phyloP scores from a whole-genome alignment of 2,797 vertebrate species.

The Galaxias olidus region DNA sequence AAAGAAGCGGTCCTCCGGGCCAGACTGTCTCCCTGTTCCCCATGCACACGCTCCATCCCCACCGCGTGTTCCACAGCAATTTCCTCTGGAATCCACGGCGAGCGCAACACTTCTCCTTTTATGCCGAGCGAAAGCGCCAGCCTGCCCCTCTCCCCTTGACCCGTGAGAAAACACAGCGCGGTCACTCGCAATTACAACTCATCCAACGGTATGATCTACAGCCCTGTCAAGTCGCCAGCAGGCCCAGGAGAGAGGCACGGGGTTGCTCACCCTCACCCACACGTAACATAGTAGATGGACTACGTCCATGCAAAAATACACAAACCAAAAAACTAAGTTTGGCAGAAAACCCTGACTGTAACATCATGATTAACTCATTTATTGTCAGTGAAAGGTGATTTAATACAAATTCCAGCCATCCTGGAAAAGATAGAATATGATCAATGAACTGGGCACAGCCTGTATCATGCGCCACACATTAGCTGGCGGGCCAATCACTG shows the following conservation, averaged over 20 bases:
- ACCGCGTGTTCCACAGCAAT: constrained; percentile 81
- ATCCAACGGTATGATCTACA: constrained; percentile 61
- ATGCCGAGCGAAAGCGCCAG: constrained; percentile 55
- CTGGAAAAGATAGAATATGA: not conserved
- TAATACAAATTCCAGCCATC: not conserved
- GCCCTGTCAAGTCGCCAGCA: constrained; percentile 51
- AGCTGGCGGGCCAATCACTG: constrained; percentile 57
- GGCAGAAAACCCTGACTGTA: no score
- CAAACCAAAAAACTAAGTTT: no score
- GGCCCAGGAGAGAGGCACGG: constrained; percentile 23
- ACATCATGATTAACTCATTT: no score
- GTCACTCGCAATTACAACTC: constrained; percentile 62
- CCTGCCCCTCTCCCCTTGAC: constrained; percentile 18
- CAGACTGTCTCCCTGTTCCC: constrained; percentile 77
- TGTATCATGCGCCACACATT: constrained; percentile 46
- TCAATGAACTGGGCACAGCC: constrained; percentile 20
- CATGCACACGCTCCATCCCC: constrained; percentile 64
- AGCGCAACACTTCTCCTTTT: constrained; percentile 81
- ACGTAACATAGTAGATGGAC: not conserved
- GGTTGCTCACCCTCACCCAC: constrained; percentile 28
- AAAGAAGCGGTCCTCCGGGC: constrained; percentile 79
- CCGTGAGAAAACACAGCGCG: constrained; percentile 49
- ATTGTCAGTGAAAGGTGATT: constrained; percentile 31
- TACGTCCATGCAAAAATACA: no score
- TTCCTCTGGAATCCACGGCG: constrained; percentile 86